Conservation (phyloP, 1,140 invertebrate genomes). For the Aphelinus atriplicis region DNA sequence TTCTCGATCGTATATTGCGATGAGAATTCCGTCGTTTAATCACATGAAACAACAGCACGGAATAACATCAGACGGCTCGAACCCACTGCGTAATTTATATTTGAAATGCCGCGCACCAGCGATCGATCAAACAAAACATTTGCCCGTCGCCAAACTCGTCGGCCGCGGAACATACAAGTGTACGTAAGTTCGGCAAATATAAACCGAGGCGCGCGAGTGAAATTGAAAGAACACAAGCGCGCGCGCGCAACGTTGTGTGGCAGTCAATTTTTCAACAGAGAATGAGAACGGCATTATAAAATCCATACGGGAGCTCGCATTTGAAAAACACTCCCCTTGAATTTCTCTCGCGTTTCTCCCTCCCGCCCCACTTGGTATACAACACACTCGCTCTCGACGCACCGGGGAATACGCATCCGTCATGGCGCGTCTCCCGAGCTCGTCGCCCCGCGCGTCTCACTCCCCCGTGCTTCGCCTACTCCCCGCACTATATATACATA, state of each 20-base stretch:
- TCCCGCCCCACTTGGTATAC: background rate
- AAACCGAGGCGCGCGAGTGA: background rate
- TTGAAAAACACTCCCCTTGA: constrained; percentile 16
- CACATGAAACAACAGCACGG: too few species aligned
- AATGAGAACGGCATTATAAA: constrained; percentile 20
- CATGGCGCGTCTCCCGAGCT: constrained; percentile 11
- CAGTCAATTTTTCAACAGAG: constrained; percentile 34
- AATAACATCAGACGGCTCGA: too few species aligned
- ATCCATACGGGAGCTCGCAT: constrained; percentile 29
- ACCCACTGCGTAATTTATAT: too few species aligned
- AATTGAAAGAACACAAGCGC: constrained; percentile 31
- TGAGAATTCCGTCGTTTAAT: too few species aligned
- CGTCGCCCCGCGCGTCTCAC: constrained; percentile 3
- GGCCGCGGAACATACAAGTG: too few species aligned
- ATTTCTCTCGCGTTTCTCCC: background rate
- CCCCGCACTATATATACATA: background rate
- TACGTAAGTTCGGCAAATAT: background rate
- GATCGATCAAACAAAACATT: too few species aligned
- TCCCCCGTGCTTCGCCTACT: background rate
- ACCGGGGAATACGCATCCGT: constrained; percentile 25
- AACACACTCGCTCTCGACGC: constrained; percentile 11
- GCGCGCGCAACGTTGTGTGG: background rate
- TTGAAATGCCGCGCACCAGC: too few species aligned
- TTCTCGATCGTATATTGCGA: too few species aligned
- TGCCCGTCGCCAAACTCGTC: too few species aligned